These are phyloP conservation scores for Brachyptera risi DNA, from an alignment of 2,888 invertebrate species.

Conservation along the genomic window DNA sequence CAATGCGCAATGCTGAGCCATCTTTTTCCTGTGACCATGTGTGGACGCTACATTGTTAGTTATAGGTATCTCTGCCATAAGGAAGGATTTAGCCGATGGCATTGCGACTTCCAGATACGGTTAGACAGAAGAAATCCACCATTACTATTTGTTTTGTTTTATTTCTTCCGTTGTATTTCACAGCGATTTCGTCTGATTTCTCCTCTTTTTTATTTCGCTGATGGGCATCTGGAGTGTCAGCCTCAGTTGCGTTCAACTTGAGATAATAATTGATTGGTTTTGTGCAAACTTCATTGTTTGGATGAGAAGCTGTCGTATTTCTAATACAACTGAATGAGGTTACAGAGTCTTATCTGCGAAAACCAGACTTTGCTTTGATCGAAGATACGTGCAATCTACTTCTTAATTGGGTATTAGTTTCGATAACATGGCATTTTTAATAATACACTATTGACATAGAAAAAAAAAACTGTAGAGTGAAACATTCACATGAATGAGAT, in stretches of 20 bases:
- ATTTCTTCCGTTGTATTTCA: conserved; percentile 1
- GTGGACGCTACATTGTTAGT: conserved; percentile 17
- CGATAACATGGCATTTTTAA: too few species aligned
- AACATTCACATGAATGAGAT: too few species aligned
- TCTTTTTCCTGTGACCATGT: neutral
- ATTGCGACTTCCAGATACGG: conserved; percentile 12
- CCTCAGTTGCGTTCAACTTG: conserved; percentile 7
- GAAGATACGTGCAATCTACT: too few species aligned
- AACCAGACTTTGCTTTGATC: too few species aligned
- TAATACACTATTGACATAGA: too few species aligned
- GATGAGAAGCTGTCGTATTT: conserved; percentile 6
- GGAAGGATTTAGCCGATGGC: neutral
- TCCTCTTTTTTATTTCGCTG: neutral
- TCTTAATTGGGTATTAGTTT: too few species aligned
- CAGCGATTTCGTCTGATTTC: neutral
- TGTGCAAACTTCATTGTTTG: neutral
- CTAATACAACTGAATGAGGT: too few species aligned
- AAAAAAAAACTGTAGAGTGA: too few species aligned
- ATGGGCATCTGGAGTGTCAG: conserved; percentile 12
- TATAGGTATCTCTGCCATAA: neutral
- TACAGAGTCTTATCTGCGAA: too few species aligned
- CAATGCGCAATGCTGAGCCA: conserved; percentile 6
- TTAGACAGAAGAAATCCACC: neutral
- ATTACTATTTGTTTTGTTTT: neutral
- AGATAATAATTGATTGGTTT: conserved; percentile 20